Percentiles rank a stretch among this genome's conserved stretches.
Conservation (phyloP, 2,797 vertebrate genomes). For the Macropus fuliginosus region DNA sequence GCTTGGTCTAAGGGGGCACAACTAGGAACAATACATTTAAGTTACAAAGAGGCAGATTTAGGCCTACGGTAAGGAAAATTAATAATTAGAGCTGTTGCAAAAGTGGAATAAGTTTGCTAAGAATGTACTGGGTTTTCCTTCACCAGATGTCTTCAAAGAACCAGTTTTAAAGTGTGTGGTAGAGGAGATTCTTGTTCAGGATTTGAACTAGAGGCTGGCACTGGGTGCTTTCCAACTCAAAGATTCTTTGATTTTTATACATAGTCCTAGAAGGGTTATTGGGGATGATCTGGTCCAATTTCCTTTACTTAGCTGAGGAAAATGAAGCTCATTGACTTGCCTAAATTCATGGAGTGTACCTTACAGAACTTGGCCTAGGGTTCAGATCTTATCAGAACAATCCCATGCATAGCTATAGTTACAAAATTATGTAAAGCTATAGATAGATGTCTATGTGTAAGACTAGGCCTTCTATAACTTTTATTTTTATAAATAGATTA, state of each 20-base stretch:
- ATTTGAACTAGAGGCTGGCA: background rate
- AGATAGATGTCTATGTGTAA: background rate
- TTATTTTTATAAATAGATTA: background rate
- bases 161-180: background rate
- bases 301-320: background rate
- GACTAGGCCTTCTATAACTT: background rate
- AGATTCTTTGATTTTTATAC: background rate
- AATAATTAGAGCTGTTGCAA: background rate
- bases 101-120: background rate
- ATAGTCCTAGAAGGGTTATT: background rate
- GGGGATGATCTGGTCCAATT: background rate
- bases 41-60: background rate
- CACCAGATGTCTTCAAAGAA: background rate
- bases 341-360: background rate
- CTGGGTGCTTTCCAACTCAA: background rate
- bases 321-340: too few species aligned
- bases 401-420: too few species aligned
- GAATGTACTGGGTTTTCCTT: background rate
- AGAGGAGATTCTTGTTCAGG: background rate
- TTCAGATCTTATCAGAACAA: too few species aligned
- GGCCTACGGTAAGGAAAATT: background rate
- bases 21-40: background rate
- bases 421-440: background rate
- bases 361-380: too few species aligned
- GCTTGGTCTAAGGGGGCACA: background rate